Evolutionary conservation across 2,888 invertebrate genomes (phyloP), one percentile per base, ranked within the genome.

Genomic region (Hipparchia semele): DNA sequence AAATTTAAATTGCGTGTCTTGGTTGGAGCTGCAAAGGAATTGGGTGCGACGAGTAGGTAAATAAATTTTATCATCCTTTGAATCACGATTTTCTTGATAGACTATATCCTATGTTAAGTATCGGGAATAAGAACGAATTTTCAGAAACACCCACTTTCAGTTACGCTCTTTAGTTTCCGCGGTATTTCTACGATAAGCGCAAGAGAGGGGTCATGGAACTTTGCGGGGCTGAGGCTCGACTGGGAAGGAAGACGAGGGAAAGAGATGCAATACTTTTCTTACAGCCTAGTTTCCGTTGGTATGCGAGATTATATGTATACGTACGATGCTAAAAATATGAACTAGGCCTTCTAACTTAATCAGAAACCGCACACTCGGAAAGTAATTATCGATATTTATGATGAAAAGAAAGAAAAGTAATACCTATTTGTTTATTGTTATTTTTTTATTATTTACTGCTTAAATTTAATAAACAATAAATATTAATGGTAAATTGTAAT

Each of bases 191-290:
- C 90, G 91, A 91, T 91, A 92, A 91, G 90, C 90, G 87, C 87
- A 86, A 82, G 87, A 88, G 90, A 84, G 86, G 87, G 91, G 90
- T 92, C 91, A 91, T 85, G 80, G 91, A 91, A 91, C 92, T 90
- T 87, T 86, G 86, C 83, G 87, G 87, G 86, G 82, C 86, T 86
- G 81, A 77, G 82, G 81, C 79, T 81, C 77, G 78, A 78, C 82
- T 77, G 80, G 62, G 62, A 70, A 77, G 82, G 68, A 76, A 77
- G 74, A 77, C 53, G 77, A 76, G 78, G 59, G 79, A 80, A 77
- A 80, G 79, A 79, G 80, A 81, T 77, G 79, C 77, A 78, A 75
- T 60, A 77, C 70, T 78, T 76, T 76, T 75, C 75, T 72, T 78
- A 73, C 76, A 78, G 76, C 78, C 77, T 74, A 76, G 74, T 74